Evolutionary conservation across 2,113 vertebrate species (phyloP).

Genomic region (Semnopithecus entellus): DNA sequence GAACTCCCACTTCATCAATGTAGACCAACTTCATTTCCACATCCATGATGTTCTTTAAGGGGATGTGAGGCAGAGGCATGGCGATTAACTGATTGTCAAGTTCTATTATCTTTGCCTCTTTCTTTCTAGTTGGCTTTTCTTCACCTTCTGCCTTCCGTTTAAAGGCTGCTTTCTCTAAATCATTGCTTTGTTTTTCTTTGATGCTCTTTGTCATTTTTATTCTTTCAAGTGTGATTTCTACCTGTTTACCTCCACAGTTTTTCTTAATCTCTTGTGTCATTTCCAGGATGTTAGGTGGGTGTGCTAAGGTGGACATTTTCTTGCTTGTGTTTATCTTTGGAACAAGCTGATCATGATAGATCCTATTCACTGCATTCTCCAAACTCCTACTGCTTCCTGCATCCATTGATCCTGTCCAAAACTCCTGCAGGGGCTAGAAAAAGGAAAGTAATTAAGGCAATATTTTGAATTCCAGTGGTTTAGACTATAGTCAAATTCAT

Average conservation of each 20-base stretch:
- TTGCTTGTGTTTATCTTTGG: slow-evolving; percentile 43
- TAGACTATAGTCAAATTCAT: not conserved
- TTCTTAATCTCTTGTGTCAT: slow-evolving; percentile 61
- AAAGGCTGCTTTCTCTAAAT: slow-evolving; percentile 47
- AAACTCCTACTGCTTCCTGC: slow-evolving; percentile 28
- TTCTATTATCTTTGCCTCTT: slow-evolving; percentile 49
- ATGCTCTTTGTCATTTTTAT: slow-evolving; percentile 56
- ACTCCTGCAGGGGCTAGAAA: slow-evolving; percentile 64
- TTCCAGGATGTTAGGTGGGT: slow-evolving; percentile 39
- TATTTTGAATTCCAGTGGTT: slow-evolving; percentile 15
- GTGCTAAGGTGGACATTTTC: slow-evolving; percentile 23
- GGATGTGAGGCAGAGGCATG: slow-evolving; percentile 56
- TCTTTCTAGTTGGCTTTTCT: slow-evolving; percentile 57
- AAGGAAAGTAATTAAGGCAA: slow-evolving; percentile 34
- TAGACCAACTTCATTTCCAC: slow-evolving; percentile 84
- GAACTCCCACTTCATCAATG: slow-evolving; percentile 79
- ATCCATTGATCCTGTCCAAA: not conserved
- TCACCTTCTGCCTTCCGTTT: slow-evolving; percentile 73
- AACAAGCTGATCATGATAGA: slow-evolving; percentile 36
- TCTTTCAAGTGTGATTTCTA: slow-evolving; percentile 29
- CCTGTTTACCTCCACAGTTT: not conserved
- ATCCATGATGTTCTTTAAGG: slow-evolving; percentile 78
- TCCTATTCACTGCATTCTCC: slow-evolving; percentile 7
- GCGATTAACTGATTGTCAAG: not conserved
- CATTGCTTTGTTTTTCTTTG: slow-evolving; percentile 70